Conservation (phyloP, 2,797 vertebrate species). For the Diplodus sargus region DNA sequence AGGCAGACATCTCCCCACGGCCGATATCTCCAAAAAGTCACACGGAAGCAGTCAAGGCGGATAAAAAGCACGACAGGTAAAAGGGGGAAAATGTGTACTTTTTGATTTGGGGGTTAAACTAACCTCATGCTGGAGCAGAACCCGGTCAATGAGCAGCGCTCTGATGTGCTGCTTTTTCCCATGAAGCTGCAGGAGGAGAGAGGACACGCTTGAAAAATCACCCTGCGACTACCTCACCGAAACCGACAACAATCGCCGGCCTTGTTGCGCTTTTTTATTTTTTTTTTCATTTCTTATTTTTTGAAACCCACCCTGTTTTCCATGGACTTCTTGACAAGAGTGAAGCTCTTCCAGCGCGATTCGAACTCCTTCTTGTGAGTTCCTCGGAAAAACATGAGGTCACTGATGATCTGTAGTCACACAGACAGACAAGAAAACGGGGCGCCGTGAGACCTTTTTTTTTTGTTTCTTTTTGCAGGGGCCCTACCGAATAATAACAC, state of each 20-base stretch:
- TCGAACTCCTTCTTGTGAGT: conserved; percentile 98
- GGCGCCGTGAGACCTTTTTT: conserved; percentile 44
- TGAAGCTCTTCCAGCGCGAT: conserved; percentile 98
- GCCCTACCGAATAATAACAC: conserved; percentile 26
- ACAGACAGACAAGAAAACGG: conserved; percentile 30
- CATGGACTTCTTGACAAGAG: conserved; percentile 98
- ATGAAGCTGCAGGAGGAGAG: conserved; percentile 86
- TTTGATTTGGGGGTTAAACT: neutral
- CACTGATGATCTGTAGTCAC: conserved; percentile 90
- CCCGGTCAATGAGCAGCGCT: conserved; percentile 94
- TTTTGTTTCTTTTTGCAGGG: neutral
- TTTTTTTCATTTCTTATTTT: too few relatives aligned
- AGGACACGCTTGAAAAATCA: conserved; percentile 29
- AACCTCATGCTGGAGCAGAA: conserved; percentile 98
- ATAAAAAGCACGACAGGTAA: too few relatives aligned
- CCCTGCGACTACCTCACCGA: conserved; percentile 18
- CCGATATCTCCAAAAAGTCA: too few relatives aligned
- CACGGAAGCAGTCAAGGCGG: too few relatives aligned
- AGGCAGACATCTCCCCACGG: too few relatives aligned
- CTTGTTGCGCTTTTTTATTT: neutral
- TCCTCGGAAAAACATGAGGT: conserved; percentile 95
- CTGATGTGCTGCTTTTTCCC: conserved; percentile 96
- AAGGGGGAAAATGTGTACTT: neutral
- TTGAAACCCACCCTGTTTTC: conserved; percentile 92
- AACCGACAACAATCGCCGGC: conserved; percentile 49